Evolutionary conservation across 2,797 vertebrate species (phyloP).

Genomic region (Lerista edwardsae): DNA sequence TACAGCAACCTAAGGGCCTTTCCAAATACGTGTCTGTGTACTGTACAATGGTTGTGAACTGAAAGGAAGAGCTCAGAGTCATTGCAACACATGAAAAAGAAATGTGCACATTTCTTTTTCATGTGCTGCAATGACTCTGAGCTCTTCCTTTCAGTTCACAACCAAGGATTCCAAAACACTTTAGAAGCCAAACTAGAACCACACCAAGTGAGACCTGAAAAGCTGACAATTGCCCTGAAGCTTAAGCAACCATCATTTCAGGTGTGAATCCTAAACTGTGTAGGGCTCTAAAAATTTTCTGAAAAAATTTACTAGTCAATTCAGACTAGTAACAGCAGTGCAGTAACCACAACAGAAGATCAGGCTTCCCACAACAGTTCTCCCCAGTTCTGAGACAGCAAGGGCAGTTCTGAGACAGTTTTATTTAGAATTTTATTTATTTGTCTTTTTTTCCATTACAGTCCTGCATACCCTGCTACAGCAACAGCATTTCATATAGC

Average conservation of each 20-base stretch:
- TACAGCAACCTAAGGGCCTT: not conserved
- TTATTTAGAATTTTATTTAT: fast-evolving
- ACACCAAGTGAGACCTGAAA: not conserved
- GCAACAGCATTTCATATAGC: not conserved
- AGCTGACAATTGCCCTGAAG: not conserved
- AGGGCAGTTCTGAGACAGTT: not conserved
- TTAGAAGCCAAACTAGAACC: not conserved
- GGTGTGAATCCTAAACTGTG: not conserved
- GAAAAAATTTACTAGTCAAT: slow-evolving; percentile 4
- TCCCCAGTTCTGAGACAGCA: not conserved
- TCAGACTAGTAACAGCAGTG: not conserved
- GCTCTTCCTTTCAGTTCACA: not conserved
- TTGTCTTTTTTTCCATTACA: fast-evolving
- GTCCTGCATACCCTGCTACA: not conserved
- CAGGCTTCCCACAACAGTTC: not conserved
- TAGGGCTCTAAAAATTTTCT: not conserved
- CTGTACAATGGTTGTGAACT: not conserved
- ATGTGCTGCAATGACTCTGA: not conserved
- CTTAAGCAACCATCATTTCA: not conserved
- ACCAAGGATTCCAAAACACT: not conserved
- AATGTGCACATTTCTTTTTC: not conserved
- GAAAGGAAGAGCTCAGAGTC: not conserved
- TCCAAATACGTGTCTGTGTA: too few relatives aligned
- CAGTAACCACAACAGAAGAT: not conserved
- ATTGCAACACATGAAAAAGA: not conserved